Conservation (phyloP, 2,888 invertebrate species). For the Lycaena phlaeas region DNA sequence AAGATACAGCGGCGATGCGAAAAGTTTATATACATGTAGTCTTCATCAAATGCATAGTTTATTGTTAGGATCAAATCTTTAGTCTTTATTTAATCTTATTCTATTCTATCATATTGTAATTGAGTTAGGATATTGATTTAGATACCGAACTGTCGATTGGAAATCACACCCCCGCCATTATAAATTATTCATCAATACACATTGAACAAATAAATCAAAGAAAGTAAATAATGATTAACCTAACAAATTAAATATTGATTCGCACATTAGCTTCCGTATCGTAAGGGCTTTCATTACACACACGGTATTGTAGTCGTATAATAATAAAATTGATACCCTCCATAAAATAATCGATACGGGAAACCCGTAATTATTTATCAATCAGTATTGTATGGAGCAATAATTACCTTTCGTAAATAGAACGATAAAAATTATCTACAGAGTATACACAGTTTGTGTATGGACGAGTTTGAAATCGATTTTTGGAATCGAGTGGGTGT, state of each 20-base stretch:
- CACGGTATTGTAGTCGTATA: too few relatives aligned
- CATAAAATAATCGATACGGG: not conserved
- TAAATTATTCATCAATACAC: not conserved
- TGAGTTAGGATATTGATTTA: too few relatives aligned
- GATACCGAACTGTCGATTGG: too few relatives aligned
- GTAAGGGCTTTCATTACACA: too few relatives aligned
- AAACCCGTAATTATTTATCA: not conserved
- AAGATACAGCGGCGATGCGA: too few relatives aligned
- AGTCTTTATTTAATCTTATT: too few relatives aligned
- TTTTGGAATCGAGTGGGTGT: slow-evolving; percentile 10
- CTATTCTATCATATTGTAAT: too few relatives aligned
- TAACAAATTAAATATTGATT: not conserved
- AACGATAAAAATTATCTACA: slow-evolving; percentile 4
- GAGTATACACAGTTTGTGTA: slow-evolving; percentile 13
- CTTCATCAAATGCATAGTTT: too few relatives aligned
- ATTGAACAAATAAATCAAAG: not conserved
- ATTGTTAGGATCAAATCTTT: too few relatives aligned
- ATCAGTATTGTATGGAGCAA: not conserved
- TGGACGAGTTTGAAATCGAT: slow-evolving; percentile 1
- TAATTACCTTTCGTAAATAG: slow-evolving; percentile 6
- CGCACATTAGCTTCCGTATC: too few relatives aligned
- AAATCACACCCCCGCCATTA: too few relatives aligned
- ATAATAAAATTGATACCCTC: slow-evolving; percentile 2
- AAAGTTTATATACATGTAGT: too few relatives aligned
- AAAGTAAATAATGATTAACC: not conserved